Base-by-base conservation (phyloP, 2,888 invertebrate species). In the Cinara cedri region DNA sequence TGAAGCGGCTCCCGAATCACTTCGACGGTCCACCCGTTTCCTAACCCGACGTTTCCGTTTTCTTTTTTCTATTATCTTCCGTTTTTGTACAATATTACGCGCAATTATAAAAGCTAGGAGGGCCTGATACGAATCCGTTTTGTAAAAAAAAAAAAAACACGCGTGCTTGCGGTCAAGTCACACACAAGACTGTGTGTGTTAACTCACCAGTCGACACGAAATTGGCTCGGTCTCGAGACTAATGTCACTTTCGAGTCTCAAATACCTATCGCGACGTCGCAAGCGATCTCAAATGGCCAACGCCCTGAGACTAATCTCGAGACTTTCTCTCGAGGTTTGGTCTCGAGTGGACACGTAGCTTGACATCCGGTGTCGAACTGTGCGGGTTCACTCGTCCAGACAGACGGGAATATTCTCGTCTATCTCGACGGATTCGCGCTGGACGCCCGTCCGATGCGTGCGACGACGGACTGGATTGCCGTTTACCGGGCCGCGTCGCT, bases 1-100 rank as follows among this genome's bases (percentile, higher is more conserved):
- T 54, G 54, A 70, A 70, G 34, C 54, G 34, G 68, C 68, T 70
- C 68, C 54, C 34, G 54, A 70, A n/a, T 70, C 54, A 70, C 26
- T 70, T 70, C 34, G 68, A 34, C 54, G 54, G 34, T 70, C 68
- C 54, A 54, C 51, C 68, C 51, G 34, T 70, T 54, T 54, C 54
- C 54, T 51, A 26, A 68, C 51, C 68, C 51, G 26, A 68, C 16
- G 51, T 34, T 54, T 70, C 54, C 54, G 26, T 70, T 63, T 63
- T 62, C 34, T 14, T 26, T 26, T 44, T 63, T 63, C 49, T 66
- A 44, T 44, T 63, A 63, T 10, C 44, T 44, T 63, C 19, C 63
- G 63, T 57, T 57, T 57, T 57, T 57, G 57, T 21, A 57, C 26
- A 57, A 57, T 24, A 21, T 57, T 24, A 24, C 44, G 44, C 19